phyloP scores from a whole-genome alignment of 2,113 vertebrate genomes.

The Sclerurus mexicanus region DNA sequence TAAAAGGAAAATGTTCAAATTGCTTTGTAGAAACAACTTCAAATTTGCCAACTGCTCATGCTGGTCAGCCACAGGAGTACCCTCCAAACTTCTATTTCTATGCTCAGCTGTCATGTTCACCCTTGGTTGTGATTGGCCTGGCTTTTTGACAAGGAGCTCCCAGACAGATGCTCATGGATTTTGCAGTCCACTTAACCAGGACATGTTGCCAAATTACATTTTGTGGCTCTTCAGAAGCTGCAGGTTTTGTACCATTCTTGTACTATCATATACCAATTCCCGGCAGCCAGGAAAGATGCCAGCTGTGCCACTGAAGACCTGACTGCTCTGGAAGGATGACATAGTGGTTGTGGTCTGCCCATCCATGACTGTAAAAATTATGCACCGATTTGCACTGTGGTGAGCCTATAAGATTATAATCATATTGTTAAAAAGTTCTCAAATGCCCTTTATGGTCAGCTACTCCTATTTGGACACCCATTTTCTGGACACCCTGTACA shows the following conservation, averaged over 20 bases:
- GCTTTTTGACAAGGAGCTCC: background rate
- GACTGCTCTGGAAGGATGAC: background rate
- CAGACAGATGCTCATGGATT: background rate
- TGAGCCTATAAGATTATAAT: background rate
- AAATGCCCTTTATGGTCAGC: background rate
- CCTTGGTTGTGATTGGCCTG: background rate
- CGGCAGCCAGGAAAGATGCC: background rate
- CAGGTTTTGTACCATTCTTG: background rate
- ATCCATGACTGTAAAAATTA: background rate
- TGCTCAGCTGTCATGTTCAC: background rate
- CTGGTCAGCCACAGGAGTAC: background rate
- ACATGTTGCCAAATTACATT: background rate
- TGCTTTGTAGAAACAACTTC: background rate
- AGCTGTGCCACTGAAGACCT: background rate
- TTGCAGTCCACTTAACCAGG: background rate
- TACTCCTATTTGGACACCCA: background rate
- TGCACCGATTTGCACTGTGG: background rate
- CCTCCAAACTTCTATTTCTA: background rate
- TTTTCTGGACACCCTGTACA: background rate
- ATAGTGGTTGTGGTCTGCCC: background rate
- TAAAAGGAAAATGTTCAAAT: background rate
- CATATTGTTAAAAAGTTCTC: background rate
- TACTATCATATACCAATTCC: background rate
- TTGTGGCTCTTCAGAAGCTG: background rate
- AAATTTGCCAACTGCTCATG: background rate